Evolutionary conservation across 2,797 vertebrate species (phyloP).

Genomic region (Enteromius paludinosus): DNA sequence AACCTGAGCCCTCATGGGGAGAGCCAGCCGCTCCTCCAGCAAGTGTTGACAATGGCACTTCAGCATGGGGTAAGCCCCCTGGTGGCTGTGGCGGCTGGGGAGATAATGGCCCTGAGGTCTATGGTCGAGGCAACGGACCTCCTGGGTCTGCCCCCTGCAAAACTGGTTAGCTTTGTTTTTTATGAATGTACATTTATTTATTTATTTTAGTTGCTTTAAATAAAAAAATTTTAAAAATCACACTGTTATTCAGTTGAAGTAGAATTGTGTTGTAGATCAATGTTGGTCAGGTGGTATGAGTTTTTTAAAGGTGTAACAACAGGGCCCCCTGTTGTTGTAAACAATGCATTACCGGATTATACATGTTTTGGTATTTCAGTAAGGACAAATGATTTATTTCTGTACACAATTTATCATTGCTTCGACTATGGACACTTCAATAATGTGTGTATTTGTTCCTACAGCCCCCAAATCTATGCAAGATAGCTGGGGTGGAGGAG

Average conservation of each 20-base stretch:
- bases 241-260: neutral
- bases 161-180: constrained; percentile 80
- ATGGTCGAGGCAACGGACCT: constrained; percentile 83
- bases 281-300: neutral
- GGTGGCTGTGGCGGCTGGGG: constrained; percentile 87
- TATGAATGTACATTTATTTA: neutral
- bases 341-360: neutral
- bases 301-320: constrained; percentile 48
- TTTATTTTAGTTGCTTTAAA: neutral
- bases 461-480: constrained; percentile 98
- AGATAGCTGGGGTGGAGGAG: constrained; percentile 95
- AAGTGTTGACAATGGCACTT: constrained; percentile 92
- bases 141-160: constrained; percentile 86
- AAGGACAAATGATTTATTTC: neutral
- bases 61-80: constrained; percentile 91
- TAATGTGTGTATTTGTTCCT: constrained; percentile 11
- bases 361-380: neutral
- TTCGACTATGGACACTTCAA: neutral
- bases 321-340: constrained; percentile 72
- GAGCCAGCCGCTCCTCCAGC: constrained; percentile 84
- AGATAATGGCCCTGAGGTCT: constrained; percentile 80
- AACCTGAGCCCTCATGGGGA: constrained; percentile 83
- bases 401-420: neutral
- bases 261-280: neutral
- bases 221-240: neutral